A percentile compares a stretch with the other conserved stretches of the same genome.
phyloP scores from a whole-genome alignment of 1,140 invertebrate genomes.

The Penaeus chinensis region DNA sequence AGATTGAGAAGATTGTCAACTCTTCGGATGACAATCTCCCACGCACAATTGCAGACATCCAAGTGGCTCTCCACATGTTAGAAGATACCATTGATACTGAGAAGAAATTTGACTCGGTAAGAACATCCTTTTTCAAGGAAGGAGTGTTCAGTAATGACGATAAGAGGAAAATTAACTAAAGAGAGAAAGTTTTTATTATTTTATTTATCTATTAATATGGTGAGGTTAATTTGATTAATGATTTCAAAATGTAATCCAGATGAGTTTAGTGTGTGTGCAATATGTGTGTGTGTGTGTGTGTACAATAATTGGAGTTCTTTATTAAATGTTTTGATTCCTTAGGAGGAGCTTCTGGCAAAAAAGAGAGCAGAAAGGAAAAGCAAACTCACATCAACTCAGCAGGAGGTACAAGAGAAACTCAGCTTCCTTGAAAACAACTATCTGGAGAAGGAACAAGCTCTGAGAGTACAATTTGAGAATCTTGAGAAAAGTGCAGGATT shows the following conservation, averaged over 20 bases:
- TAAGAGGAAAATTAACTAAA: no score
- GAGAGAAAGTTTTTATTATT: background rate
- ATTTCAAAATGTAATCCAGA: no score
- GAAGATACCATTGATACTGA: constrained; percentile 66
- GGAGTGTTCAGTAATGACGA: no score
- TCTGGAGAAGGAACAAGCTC: constrained; percentile 58
- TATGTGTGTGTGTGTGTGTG: background rate
- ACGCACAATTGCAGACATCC: constrained; percentile 76
- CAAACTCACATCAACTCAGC: constrained; percentile 44
- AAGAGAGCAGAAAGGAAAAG: constrained; percentile 46
- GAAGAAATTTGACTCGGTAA: constrained; percentile 55
- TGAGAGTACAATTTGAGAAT: constrained; percentile 67
- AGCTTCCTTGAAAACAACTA: constrained; percentile 52
- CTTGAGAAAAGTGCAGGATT: constrained; percentile 55
- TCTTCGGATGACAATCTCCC: constrained; percentile 75
- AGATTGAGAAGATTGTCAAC: constrained; percentile 75
- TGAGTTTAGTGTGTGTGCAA: no score
- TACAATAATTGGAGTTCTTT: constrained; percentile 64
- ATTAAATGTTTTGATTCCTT: constrained; percentile 74
- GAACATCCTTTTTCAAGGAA: background rate
- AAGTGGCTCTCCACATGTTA: constrained; percentile 75
- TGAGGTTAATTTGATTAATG: background rate
- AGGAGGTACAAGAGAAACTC: constrained; percentile 56
- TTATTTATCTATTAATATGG: background rate
- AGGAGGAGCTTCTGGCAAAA: constrained; percentile 69